Percentiles rank a stretch among this genome's conserved stretches.
These are phyloP conservation scores for Zaprionus ghesquierei DNA, from an alignment of 1,140 invertebrate genomes.

Conservation along the genomic window DNA sequence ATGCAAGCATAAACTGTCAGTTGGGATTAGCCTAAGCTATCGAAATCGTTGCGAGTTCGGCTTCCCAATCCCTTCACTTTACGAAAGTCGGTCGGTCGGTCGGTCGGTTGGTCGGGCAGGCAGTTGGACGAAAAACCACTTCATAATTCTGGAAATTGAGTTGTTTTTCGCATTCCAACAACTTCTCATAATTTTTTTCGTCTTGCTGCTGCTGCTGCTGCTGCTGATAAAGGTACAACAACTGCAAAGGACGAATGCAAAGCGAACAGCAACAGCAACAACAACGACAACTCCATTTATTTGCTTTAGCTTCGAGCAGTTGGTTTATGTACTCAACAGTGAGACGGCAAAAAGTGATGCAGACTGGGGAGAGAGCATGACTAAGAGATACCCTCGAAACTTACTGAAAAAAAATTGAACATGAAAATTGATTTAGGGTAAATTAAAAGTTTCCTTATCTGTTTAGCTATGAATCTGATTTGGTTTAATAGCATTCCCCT, in stretches of 20 bases:
- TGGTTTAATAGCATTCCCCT: not conserved
- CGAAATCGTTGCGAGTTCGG: not conserved
- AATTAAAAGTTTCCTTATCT: not conserved
- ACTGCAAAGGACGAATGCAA: conserved; percentile 58
- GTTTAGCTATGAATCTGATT: too few relatives aligned
- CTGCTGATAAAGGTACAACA: conserved; percentile 27
- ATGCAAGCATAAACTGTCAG: conserved; percentile 10
- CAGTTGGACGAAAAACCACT: not conserved
- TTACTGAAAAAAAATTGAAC: not conserved
- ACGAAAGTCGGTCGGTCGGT: too few relatives aligned
- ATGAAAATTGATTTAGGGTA: too few relatives aligned
- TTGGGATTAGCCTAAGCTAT: conserved; percentile 8
- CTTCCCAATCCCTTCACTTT: not conserved
- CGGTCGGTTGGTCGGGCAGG: too few relatives aligned
- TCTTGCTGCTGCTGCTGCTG: not conserved
- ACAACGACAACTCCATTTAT: conserved; percentile 63
- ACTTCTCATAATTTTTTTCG: conserved; percentile 5
- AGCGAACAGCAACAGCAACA: not conserved
- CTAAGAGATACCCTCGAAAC: too few relatives aligned
- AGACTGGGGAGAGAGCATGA: too few relatives aligned
- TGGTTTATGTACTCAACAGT: conserved; percentile 54
- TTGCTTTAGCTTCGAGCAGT: conserved; percentile 42
- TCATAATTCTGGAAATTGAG: conserved; percentile 33
- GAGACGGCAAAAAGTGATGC: conserved; percentile 6
- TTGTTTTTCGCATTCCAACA: conserved; percentile 45